Evolutionary conservation across 2,113 vertebrate species (phyloP), one percentile per base, ranked within the genome.

Genomic region (Anolis sagrei): DNA sequence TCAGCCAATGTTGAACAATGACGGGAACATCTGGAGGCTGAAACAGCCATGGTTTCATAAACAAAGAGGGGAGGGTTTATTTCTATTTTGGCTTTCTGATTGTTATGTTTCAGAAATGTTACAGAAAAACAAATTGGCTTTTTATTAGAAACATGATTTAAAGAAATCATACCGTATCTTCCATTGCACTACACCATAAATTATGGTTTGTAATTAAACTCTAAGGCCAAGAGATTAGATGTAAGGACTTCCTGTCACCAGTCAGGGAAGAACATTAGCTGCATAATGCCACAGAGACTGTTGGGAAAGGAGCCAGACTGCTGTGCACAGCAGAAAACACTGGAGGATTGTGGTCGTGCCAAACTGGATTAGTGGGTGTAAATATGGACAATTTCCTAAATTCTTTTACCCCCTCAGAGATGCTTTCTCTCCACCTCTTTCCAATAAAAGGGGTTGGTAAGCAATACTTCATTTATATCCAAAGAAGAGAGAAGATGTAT

Each of bases 161-260:
- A 25, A 39, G 61, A 61, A 84, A 19, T 69, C 27, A 8, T 75
- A 34, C 34, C 54, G 48, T 34, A 80, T 48, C 14, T 68, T 75
- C 61, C 44, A 66, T 23, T 39, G 76, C 11, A 39, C 4, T 34
- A 73, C 76, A 54, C 32, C 61, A 88, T 58, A 79, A 68, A 83
- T 75, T 66, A 39, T 66, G 69, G 51, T 75, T 88, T 84, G 75
- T 66, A 76, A 68, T 75, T 84, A 32, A 83, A 83, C 64, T 82
- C 49, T 79, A 83, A 83, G 81, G 76, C 86, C 25, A 9, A 79
- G 81, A 79, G 86, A 87, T 87, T 83, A 79, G 77, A 79, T 69
- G 51, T 54, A 82, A 72, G 73, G 39, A 83, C 74, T 87, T 87
- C 75, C 81, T 87, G 80, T 87, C 81, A 32, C 44, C 66, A 87